These are phyloP conservation scores for Heliconius himera DNA, from an alignment of 1,140 invertebrate genomes.

Conservation along the genomic window DNA sequence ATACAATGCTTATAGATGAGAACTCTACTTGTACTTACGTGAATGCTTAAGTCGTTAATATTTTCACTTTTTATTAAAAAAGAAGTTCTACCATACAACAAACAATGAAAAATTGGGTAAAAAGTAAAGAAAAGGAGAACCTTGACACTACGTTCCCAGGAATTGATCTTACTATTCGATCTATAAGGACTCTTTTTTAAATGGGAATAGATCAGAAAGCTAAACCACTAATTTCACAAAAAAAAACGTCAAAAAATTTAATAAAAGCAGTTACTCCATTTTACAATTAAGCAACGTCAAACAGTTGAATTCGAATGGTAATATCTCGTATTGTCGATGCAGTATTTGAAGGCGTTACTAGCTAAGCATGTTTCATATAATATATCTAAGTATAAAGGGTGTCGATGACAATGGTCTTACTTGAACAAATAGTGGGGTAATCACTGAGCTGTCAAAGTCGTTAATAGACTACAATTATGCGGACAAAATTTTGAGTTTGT, in stretches of 20 bases:
- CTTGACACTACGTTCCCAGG: no score
- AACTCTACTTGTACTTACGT: no score
- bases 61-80: no score
- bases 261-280: slow-evolving; percentile 40
- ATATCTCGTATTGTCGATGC: slow-evolving; percentile 67
- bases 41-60: no score
- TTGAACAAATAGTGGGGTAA: slow-evolving; percentile 45
- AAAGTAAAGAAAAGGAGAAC: no score
- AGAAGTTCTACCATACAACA: no score
- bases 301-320: slow-evolving; percentile 47
- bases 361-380: slow-evolving; percentile 37
- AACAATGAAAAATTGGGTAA: no score
- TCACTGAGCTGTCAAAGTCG: slow-evolving; percentile 37
- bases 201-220: neutral
- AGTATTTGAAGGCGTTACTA: slow-evolving; percentile 44
- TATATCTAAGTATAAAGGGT: slow-evolving; percentile 6
- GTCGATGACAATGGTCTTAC: slow-evolving; percentile 29
- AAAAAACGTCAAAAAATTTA: neutral
- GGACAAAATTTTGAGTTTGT: neutral
- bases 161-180: neutral
- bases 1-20: no score
- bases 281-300: neutral
- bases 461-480: slow-evolving; percentile 25
- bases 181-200: neutral
- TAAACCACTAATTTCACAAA: neutral